These are phyloP conservation scores for Eristalis pertinax DNA, from an alignment of 2,888 invertebrate genomes.

Conservation along the genomic window DNA sequence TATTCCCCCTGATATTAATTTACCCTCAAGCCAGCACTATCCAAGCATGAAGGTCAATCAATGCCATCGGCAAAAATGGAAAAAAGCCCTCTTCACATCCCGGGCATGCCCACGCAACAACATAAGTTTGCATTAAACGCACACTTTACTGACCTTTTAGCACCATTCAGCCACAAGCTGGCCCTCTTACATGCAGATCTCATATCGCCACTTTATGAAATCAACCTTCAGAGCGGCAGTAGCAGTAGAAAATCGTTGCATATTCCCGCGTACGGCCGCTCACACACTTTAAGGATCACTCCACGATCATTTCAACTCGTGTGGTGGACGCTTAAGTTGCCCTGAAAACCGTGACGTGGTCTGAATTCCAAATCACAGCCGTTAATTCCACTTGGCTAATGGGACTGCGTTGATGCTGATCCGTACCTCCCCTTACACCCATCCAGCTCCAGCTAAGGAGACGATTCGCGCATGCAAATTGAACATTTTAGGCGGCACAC, in stretches of 20 bases:
- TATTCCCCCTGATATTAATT: neutral
- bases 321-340: slow-evolving; percentile 48
- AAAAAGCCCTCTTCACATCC: neutral
- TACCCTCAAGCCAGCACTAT: neutral
- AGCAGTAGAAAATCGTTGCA: neutral
- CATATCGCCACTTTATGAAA: neutral
- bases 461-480: slow-evolving; percentile 59
- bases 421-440: slow-evolving; percentile 3
- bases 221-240: neutral
- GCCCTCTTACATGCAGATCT: neutral
- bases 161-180: neutral
- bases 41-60: neutral
- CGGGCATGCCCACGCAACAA: neutral
- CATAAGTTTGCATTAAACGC: neutral
- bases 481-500: slow-evolving; percentile 45
- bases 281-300: neutral
- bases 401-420: slow-evolving; percentile 38
- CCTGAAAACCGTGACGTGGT: slow-evolving; percentile 44
- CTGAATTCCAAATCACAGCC: slow-evolving; percentile 35
- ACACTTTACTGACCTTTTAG: neutral
- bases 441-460: neutral
- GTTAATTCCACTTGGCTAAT: slow-evolving; percentile 31
- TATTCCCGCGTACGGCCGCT: neutral
- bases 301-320: neutral
- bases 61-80: neutral